phyloP scores from a whole-genome alignment of 2,113 vertebrate species.

The Desmodus rotundus region DNA sequence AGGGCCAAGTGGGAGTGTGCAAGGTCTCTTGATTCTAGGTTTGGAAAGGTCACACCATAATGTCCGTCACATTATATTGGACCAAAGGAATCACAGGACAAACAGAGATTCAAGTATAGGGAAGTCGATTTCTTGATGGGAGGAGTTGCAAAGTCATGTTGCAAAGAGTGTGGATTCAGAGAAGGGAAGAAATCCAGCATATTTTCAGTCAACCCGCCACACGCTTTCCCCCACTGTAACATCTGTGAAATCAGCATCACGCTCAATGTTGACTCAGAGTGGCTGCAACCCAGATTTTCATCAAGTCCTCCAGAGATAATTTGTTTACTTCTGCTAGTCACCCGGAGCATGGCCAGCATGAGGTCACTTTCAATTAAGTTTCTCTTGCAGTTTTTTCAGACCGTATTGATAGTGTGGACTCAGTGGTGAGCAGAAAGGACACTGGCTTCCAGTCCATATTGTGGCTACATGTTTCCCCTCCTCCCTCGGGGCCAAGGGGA shows the following conservation, averaged over 20 bases:
- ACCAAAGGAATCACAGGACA: background rate
- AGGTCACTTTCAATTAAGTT: background rate
- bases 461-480: background rate
- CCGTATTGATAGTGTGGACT: fast-evolving
- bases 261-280: background rate
- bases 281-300: background rate
- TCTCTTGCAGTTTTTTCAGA: background rate
- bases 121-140: background rate
- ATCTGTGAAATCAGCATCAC: background rate
- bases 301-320: background rate
- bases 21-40: background rate
- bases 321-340: background rate
- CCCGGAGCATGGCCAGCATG: background rate
- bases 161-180: background rate
- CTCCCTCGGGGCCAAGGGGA: background rate
- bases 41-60: background rate
- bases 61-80: background rate
- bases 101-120: background rate
- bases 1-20: background rate
- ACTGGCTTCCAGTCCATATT: background rate
- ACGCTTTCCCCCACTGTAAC: fast-evolving
- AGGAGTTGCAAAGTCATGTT: background rate
- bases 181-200: background rate
- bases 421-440: fast-evolving
- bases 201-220: background rate